Percentiles rank a stretch among this genome's conserved stretches.
These are phyloP conservation scores for Tethya wilhelma DNA, from an alignment of 37 sponge, comb jelly and placozoan genomes.

Conservation along the genomic window DNA sequence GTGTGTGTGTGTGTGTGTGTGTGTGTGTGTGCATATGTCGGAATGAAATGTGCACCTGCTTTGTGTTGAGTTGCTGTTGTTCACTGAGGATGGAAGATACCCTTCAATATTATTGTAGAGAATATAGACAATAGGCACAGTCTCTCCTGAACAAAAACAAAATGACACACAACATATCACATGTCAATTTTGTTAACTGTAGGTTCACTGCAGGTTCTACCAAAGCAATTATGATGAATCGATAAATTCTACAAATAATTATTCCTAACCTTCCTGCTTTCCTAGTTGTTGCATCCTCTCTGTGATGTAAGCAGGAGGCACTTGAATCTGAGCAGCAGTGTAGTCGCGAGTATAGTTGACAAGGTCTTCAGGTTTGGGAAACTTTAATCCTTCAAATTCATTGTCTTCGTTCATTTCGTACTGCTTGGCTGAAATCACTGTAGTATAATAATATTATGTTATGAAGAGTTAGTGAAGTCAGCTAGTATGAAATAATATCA, in stretches of 20 bases:
- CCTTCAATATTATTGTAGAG: conserved; percentile 39
- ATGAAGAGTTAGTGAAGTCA: no score
- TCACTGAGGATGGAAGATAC: conserved; percentile 16
- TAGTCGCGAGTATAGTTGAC: conserved; percentile 17
- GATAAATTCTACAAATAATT: background rate
- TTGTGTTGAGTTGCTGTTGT: background rate
- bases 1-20: no score
- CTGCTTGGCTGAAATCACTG: background rate
- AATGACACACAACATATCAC: no score
- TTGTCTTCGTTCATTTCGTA: background rate
- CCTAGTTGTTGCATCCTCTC: background rate
- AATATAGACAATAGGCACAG: conserved; percentile 19
- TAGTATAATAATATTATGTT: no score
- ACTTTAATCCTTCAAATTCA: background rate
- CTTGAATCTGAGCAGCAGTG: background rate
- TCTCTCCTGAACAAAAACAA: background rate
- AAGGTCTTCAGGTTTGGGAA: background rate
- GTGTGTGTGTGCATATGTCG: no score
- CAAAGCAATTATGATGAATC: no score
- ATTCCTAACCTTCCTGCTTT: background rate
- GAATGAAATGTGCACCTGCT: background rate
- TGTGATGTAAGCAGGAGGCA: background rate
- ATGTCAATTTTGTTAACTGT: no score
- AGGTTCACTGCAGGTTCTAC: no score
- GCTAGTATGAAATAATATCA: no score